Conservation (phyloP, 2,797 vertebrate genomes). For the Bucorvus abyssinicus region DNA sequence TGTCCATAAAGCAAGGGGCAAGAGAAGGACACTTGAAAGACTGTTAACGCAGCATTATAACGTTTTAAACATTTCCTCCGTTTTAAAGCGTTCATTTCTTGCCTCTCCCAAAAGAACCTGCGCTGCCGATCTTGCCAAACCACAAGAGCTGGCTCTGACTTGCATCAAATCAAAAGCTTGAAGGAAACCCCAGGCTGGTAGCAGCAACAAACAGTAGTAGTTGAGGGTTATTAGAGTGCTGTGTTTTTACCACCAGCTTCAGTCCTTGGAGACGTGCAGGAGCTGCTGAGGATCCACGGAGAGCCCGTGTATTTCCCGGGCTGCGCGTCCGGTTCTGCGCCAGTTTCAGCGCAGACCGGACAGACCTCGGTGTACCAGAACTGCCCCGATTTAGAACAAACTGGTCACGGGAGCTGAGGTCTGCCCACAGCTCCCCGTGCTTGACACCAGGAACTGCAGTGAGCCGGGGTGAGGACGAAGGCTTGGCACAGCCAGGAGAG, state of each 20-base stretch:
- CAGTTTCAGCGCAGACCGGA: neutral
- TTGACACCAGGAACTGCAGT: neutral
- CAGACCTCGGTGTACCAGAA: neutral
- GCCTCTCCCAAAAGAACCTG: slow-evolving; percentile 57
- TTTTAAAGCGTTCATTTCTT: slow-evolving; percentile 48
- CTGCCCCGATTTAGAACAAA: neutral
- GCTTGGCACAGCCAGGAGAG: neutral
- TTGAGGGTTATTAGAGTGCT: neutral
- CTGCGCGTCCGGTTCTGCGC: neutral
- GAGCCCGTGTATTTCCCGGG: neutral
- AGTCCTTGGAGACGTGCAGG: neutral
- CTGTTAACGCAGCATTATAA: slow-evolving; percentile 28
- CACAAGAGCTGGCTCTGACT: slow-evolving; percentile 65
- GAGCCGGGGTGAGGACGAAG: neutral
- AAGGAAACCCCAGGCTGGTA: slow-evolving; percentile 30
- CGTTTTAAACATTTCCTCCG: slow-evolving; percentile 44
- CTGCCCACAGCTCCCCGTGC: neutral
- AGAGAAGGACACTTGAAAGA: slow-evolving; percentile 40
- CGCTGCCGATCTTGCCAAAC: slow-evolving; percentile 33
- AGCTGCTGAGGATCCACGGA: neutral
- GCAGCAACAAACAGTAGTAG: slow-evolving; percentile 45
- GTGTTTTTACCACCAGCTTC: neutral
- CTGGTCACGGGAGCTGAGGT: neutral
- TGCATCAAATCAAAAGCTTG: slow-evolving; percentile 32
- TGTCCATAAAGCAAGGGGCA: neutral